These are phyloP conservation scores for Leptosomus discolor DNA, from an alignment of 2,113 vertebrate species.

Conservation along the genomic window DNA sequence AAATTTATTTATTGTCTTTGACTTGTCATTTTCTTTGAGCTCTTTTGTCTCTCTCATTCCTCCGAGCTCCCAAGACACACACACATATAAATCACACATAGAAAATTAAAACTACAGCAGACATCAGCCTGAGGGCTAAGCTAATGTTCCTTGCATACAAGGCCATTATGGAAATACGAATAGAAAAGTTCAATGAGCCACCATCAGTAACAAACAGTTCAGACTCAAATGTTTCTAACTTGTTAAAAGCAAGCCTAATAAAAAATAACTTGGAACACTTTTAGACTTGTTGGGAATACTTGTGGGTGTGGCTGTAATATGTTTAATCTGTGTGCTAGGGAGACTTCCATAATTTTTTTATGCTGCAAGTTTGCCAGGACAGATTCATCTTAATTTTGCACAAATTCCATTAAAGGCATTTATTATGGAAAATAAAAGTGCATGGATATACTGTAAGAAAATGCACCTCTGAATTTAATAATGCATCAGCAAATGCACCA, in stretches of 20 bases:
- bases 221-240: neutral
- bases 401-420: neutral
- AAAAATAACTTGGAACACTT: constrained; percentile 41
- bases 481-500: neutral
- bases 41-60: neutral
- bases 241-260: constrained; percentile 35
- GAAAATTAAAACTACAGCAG: neutral
- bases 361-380: neutral
- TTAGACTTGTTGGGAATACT: constrained; percentile 36
- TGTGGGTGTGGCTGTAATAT: constrained; percentile 26
- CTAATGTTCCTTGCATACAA: neutral
- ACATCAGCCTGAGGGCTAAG: neutral
- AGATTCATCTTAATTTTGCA: neutral
- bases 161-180: neutral
- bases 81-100: neutral
- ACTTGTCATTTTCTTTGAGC: neutral
- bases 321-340: neutral
- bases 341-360: neutral
- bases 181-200: neutral
- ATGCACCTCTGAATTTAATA: neutral
- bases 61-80: fast-evolving
- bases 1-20: neutral
- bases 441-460: neutral
- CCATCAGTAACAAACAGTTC: neutral
- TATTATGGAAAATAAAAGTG: neutral